A percentile compares a stretch with the other conserved stretches of the same genome.
Evolutionary conservation across 2,888 invertebrate species (phyloP).

Genomic region (Palloptera scutellata): DNA sequence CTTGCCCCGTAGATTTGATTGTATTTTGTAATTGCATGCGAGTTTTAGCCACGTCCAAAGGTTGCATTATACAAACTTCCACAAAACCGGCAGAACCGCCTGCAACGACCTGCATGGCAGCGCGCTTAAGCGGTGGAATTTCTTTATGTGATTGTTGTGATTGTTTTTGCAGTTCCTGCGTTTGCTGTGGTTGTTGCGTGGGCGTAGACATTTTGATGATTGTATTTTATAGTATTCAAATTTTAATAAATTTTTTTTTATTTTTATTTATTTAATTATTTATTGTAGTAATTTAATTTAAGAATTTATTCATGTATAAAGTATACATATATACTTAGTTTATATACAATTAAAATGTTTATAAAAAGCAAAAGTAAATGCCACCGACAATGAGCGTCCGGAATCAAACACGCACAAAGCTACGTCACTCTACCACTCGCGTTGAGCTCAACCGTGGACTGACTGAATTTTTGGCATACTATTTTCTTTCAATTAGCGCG

Average conservation of each 20-base stretch:
- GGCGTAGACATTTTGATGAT: constrained; percentile 14
- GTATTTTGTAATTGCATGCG: constrained; percentile 79
- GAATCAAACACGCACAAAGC: too few relatives aligned
- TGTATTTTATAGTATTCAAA: neutral
- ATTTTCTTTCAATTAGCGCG: too few relatives aligned
- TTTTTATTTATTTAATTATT: too few relatives aligned
- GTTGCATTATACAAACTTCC: constrained; percentile 96
- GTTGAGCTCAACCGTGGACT: constrained; percentile 23
- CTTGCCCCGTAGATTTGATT: constrained; percentile 44
- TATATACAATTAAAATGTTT: too few relatives aligned
- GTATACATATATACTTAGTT: too few relatives aligned
- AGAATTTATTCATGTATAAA: too few relatives aligned
- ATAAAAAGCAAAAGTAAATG: too few relatives aligned
- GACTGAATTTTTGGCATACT: too few relatives aligned
- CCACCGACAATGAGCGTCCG: too few relatives aligned
- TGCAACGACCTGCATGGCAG: constrained; percentile 66
- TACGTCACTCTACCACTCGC: constrained; percentile 11
- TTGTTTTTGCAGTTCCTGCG: constrained; percentile 15
- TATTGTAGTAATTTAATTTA: too few relatives aligned
- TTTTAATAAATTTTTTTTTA: neutral
- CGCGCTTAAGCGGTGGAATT: constrained; percentile 52
- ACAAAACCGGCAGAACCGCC: constrained; percentile 94
- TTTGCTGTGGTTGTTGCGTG: constrained; percentile 4
- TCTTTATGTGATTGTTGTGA: constrained; percentile 38
- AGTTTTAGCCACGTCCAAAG: constrained; percentile 92